Percentiles rank a stretch among this genome's conserved stretches.
Evolutionary conservation across 2,113 vertebrate species (phyloP).

Genomic region (Rhipidura dahli): DNA sequence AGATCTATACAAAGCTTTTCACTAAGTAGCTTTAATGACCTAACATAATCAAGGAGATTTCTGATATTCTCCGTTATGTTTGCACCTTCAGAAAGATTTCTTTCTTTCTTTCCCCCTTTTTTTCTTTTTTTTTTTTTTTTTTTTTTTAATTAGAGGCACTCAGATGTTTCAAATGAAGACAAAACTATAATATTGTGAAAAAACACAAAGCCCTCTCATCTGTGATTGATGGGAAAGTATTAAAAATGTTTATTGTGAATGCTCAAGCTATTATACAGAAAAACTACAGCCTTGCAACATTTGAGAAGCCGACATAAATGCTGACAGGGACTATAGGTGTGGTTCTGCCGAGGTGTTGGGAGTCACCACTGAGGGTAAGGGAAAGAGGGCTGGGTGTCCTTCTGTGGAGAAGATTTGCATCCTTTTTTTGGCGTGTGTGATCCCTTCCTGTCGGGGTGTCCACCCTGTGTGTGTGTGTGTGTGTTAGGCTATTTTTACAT

Average conservation of each 20-base stretch:
- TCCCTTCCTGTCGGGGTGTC: neutral
- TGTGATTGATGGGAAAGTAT: conserved; percentile 4
- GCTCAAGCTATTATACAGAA: neutral
- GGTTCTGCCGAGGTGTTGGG: neutral
- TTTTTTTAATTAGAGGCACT: conserved; percentile 40
- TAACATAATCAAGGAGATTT: conserved; percentile 9
- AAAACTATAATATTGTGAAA: conserved; percentile 41
- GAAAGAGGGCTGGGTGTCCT: neutral
- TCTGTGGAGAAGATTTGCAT: neutral
- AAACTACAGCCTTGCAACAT: neutral
- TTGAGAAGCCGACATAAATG: accelerated
- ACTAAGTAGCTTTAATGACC: conserved; percentile 18
- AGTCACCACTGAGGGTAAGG: neutral
- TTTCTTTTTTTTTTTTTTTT: neutral
- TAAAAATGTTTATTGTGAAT: conserved; percentile 29
- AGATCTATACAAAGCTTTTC: neutral
- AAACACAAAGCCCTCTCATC: conserved; percentile 5
- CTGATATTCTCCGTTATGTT: neutral
- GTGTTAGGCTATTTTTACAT: neutral
- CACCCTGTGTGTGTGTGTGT: neutral
- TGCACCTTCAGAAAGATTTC: neutral
- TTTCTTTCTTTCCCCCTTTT: too few species aligned
- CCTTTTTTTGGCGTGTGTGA: accelerated
- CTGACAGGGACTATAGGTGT: neutral
- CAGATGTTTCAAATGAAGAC: conserved; percentile 52